Conservation (phyloP, 2,797 vertebrate genomes). For the Staurois parvus region DNA sequence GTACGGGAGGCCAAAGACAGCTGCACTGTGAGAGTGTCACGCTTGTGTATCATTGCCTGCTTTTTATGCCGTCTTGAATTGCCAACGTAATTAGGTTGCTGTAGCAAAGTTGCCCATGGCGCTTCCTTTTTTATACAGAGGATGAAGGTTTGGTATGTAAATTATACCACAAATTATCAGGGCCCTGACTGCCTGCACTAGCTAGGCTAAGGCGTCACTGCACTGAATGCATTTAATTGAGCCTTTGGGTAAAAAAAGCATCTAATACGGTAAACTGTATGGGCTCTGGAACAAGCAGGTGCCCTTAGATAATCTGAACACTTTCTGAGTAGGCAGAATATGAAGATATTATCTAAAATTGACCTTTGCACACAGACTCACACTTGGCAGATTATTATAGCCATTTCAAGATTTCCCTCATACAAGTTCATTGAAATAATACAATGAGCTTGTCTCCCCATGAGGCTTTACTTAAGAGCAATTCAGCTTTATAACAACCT, state of each 20-base stretch:
- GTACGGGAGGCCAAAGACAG: neutral
- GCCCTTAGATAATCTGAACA: constrained; percentile 52
- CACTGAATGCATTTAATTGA: constrained; percentile 51
- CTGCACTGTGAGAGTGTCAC: neutral
- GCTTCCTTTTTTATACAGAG: constrained; percentile 11
- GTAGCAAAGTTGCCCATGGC: constrained; percentile 29
- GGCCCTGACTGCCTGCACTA: constrained; percentile 22
- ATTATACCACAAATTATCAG: constrained; percentile 44
- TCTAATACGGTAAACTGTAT: constrained; percentile 51
- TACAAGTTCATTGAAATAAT: constrained; percentile 61
- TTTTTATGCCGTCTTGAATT: constrained; percentile 18
- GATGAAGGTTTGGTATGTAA: constrained; percentile 55
- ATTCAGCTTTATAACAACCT: constrained; percentile 56
- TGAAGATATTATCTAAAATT: constrained; percentile 64
- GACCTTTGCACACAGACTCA: constrained; percentile 56
- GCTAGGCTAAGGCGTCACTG: constrained; percentile 29
- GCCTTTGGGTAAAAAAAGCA: constrained; percentile 45
- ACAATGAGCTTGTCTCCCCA: constrained; percentile 57
- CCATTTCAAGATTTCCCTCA: constrained; percentile 60
- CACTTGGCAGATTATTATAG: constrained; percentile 57
- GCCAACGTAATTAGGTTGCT: constrained; percentile 17
- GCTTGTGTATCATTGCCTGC: neutral
- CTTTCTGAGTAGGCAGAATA: constrained; percentile 55
- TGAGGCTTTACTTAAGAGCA: constrained; percentile 60
- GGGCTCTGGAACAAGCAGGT: constrained; percentile 57